Percentiles rank a stretch among this genome's conserved stretches.
These are phyloP conservation scores for Brachionus rotundiformis DNA, from an alignment of 1,140 invertebrate genomes.

Conservation along the genomic window DNA sequence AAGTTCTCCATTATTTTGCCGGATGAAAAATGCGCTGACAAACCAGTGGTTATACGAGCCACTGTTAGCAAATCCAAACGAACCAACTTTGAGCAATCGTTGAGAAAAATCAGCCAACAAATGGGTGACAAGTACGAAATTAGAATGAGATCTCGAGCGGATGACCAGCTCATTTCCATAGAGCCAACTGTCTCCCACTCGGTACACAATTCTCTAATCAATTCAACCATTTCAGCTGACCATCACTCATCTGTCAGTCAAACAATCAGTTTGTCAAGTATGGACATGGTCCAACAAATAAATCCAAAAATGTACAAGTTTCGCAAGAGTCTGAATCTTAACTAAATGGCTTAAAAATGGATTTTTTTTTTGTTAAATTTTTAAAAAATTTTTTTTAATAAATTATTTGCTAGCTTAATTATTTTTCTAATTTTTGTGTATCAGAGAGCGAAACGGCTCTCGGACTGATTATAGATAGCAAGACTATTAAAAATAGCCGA, in stretches of 20 bases:
- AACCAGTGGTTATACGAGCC: not conserved
- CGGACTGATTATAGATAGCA: not conserved
- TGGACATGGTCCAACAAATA: not conserved
- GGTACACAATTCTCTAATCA: not conserved
- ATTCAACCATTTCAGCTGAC: not conserved
- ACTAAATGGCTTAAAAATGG: not conserved
- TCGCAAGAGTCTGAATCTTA: not conserved
- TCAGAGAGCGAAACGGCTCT: not conserved
- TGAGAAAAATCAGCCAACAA: not conserved
- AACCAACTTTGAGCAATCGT: not conserved
- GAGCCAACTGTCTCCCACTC: not conserved
- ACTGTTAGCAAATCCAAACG: not conserved
- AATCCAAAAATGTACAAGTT: not conserved
- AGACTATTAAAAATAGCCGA: not conserved
- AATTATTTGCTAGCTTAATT: too few species aligned
- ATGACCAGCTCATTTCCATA: not conserved
- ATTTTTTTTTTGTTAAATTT: too few species aligned
- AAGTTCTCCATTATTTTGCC: not conserved
- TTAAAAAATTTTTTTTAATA: too few species aligned
- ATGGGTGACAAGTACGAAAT: not conserved
- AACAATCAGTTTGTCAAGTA: not conserved
- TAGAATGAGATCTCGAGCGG: not conserved
- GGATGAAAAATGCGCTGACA: not conserved
- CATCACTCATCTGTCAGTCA: not conserved
- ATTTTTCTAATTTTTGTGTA: not conserved